Base-by-base conservation (phyloP, 2,797 vertebrate genomes). In the Gorsachius magnificus region DNA sequence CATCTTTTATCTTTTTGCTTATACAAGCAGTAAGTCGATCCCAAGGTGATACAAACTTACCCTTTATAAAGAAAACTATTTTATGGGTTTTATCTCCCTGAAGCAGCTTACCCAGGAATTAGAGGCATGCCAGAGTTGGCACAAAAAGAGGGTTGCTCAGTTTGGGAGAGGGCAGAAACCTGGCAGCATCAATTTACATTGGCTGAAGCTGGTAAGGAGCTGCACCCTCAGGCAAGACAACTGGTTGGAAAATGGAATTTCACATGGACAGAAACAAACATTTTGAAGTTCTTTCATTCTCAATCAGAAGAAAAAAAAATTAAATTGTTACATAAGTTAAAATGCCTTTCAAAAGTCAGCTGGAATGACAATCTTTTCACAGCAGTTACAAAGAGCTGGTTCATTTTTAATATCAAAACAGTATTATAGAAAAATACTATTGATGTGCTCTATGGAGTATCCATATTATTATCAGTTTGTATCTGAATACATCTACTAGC, bases 131-230 rank as follows among this genome's bases (percentile, higher is more conserved):
- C 76, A 88, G 50, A 64, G 61, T 1, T 96, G 92, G 90, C 86
- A 90, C 72, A 79, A 48, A 45, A 63, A 46, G 36, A 82, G 21
- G 33, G 58, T 13, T 57, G 72, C 63, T 94, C 57, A 31, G 26
- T 84, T 92, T 93, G 88, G 70, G 89, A 92, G 66, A 90, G 86
- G 85, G 89, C 66, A 96, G 66, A 68, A 93, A 86, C 57, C 82
- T 90, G 93, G 95, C 87, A 95, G 87, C 72, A 95, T 41, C 86
- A 31, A 53, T 66, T 93, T 80, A 81, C 71, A 57, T 8, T 87
- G 83, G 81, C 89, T 94, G 75, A 36, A 19, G 48, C 74, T 76
- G 68, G 66, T 35, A 35, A 93, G 70, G 78, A 92, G 56, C 81
- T 56, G 86, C 46, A 86, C 51, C 85, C 94, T 64, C 80, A 58